A percentile compares a stretch with the other conserved stretches of the same genome.
Conservation (phyloP, 2,888 invertebrate species). For the Drosophila niveifrons region DNA sequence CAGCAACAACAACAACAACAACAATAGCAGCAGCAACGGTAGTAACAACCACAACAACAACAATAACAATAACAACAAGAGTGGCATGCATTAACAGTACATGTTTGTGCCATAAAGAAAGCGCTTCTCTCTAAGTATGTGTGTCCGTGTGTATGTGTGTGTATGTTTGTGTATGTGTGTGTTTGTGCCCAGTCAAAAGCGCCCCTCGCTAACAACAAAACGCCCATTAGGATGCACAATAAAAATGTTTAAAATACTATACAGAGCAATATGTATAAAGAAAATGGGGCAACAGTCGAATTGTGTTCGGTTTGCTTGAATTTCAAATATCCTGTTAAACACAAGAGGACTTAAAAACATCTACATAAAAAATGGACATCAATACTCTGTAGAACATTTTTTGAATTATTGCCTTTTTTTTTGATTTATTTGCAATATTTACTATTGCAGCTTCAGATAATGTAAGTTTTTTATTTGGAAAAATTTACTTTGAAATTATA, state of each 20-base stretch:
- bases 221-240: slow-evolving; percentile 74
- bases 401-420: too few species aligned
- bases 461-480: too few species aligned
- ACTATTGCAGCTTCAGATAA: too few species aligned
- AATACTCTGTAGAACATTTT: too few species aligned
- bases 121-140: slow-evolving; percentile 23
- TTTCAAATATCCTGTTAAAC: slow-evolving; percentile 8
- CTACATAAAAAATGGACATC: too few species aligned
- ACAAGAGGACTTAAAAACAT: not conserved
- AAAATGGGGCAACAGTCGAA: slow-evolving; percentile 28
- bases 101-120: slow-evolving; percentile 69
- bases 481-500: too few species aligned
- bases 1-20: slow-evolving; percentile 48
- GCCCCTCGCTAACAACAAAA: slow-evolving; percentile 65
- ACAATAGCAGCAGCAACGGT: slow-evolving; percentile 28
- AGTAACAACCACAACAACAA: slow-evolving; percentile 34
- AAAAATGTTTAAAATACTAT: slow-evolving; percentile 77
- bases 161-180: slow-evolving; percentile 20
- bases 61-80: slow-evolving; percentile 44
- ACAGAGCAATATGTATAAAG: slow-evolving; percentile 37
- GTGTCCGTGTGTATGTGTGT: slow-evolving; percentile 22
- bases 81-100: slow-evolving; percentile 72
- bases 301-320: slow-evolving; percentile 11
- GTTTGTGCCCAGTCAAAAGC: slow-evolving; percentile 48
- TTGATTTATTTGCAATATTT: too few species aligned